phyloP scores from a whole-genome alignment of 2,113 vertebrate genomes.

The Uria aalge region DNA sequence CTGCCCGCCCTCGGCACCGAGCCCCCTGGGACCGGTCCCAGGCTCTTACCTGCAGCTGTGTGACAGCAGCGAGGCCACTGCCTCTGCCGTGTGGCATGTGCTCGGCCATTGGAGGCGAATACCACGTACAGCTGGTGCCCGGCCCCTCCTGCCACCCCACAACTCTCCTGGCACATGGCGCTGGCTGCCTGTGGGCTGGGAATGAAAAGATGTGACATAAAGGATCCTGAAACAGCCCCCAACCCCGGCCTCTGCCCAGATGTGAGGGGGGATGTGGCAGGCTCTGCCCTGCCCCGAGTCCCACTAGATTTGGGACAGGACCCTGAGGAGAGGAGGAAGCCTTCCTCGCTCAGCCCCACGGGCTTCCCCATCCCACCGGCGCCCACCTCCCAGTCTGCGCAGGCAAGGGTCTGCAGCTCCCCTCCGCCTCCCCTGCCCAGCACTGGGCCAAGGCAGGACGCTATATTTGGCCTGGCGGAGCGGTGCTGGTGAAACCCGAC shows the following conservation, averaged over 20 bases:
- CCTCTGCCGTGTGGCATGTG: fast-evolving
- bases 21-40: fast-evolving
- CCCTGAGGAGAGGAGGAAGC: background rate
- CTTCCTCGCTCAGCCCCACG: fast-evolving
- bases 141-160: background rate
- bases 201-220: background rate
- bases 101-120: fast-evolving
- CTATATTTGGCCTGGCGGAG: background rate
- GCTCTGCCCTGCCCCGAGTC: background rate
- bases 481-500: background rate
- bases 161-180: fast-evolving
- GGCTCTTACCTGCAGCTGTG: background rate
- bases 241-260: background rate
- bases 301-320: background rate
- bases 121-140: fast-evolving
- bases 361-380: background rate
- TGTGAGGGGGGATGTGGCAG: background rate
- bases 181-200: background rate
- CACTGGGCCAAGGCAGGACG: background rate
- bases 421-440: no score
- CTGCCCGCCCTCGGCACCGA: background rate
- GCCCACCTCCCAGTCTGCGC: background rate
- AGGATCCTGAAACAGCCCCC: background rate
- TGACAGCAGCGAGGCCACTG: background rate
- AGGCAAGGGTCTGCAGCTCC: background rate